These are phyloP conservation scores for Emydoidea blandingii DNA, from an alignment of 2,797 vertebrate genomes.

Conservation along the genomic window DNA sequence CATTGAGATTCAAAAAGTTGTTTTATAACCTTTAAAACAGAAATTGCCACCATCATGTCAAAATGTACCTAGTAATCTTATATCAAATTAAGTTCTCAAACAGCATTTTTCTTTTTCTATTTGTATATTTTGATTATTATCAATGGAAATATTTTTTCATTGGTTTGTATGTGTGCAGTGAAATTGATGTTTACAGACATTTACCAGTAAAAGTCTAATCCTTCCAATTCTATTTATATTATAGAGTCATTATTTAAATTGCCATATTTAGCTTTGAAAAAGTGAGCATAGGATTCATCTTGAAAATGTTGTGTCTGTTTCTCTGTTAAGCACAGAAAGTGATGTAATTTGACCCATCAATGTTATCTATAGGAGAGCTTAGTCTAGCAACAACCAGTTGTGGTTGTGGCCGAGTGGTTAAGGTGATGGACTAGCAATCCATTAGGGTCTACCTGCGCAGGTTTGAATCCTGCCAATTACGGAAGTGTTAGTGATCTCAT, in stretches of 20 bases:
- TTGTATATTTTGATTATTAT: not conserved
- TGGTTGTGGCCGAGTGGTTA: too few relatives aligned
- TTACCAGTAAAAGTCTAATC: not conserved
- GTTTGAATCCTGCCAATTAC: too few relatives aligned
- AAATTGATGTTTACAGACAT: not conserved
- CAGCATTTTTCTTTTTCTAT: not conserved
- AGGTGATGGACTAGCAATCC: too few relatives aligned
- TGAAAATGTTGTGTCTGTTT: not conserved
- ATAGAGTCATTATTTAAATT: not conserved
- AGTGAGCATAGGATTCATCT: not conserved
- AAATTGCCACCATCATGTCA: not conserved
- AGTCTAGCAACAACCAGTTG: not conserved
- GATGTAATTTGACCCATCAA: not conserved
- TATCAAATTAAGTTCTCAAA: not conserved
- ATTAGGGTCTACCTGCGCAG: too few relatives aligned
- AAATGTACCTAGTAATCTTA: not conserved
- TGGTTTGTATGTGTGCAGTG: not conserved
- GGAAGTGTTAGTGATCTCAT: too few relatives aligned
- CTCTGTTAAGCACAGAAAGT: not conserved
- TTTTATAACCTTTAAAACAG: not conserved
- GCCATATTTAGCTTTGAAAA: not conserved
- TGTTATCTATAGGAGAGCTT: not conserved
- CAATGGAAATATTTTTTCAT: not conserved
- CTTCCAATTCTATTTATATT: not conserved
- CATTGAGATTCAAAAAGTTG: not conserved